A percentile compares a stretch with the other conserved stretches of the same genome.
These are phyloP conservation scores for Etia nguti DNA, from an alignment of 2,113 vertebrate genomes.

Conservation along the genomic window DNA sequence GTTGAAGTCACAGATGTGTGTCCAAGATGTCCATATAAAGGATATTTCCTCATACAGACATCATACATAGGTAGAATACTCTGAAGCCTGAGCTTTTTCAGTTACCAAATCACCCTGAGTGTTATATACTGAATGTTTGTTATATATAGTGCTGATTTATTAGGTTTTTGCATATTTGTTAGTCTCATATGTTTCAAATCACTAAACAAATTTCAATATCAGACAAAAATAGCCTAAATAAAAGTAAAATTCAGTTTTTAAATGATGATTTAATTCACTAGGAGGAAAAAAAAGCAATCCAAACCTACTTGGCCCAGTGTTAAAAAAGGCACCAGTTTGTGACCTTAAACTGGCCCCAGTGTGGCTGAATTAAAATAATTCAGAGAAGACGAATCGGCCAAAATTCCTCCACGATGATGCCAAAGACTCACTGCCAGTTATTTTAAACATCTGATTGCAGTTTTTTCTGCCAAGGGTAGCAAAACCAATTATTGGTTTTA, in stretches of 20 bases:
- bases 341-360: background rate
- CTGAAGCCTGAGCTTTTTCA: background rate
- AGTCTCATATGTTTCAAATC: background rate
- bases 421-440: background rate
- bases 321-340: background rate
- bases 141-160: background rate
- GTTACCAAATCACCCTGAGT: fast-evolving
- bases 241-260: background rate
- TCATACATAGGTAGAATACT: background rate
- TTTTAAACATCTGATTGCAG: background rate
- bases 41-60: background rate
- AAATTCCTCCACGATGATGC: background rate
- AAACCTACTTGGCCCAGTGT: background rate
- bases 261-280: background rate
- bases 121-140: background rate
- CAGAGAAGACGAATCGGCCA: fast-evolving
- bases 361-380: background rate
- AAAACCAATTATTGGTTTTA: background rate
- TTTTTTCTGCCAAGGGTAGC: background rate
- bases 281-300: background rate
- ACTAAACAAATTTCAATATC: background rate
- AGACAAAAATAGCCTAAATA: background rate
- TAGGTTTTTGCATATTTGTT: background rate
- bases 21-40: background rate
- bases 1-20: background rate